Conservation (phyloP, 2,113 vertebrate species). For the Peromyscus polionotus region DNA sequence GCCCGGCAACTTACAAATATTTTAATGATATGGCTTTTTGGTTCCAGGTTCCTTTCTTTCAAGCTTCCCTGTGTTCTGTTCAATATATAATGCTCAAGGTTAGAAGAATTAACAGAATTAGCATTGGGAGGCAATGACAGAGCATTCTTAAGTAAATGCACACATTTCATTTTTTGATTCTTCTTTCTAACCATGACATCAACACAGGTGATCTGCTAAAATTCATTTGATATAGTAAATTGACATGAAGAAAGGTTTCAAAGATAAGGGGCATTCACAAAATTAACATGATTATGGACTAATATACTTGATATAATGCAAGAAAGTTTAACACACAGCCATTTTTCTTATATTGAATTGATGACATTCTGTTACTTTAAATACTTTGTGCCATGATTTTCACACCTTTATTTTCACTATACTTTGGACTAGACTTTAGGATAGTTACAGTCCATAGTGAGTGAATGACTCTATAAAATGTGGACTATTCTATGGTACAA, state of each 20-base stretch:
- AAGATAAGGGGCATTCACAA: background rate
- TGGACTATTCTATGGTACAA: background rate
- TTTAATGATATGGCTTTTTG: background rate
- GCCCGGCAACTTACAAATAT: background rate
- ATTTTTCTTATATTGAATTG: background rate
- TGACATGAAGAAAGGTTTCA: background rate
- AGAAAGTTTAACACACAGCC: background rate
- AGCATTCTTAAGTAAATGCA: background rate
- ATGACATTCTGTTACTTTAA: background rate
- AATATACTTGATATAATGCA: background rate
- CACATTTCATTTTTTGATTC: background rate
- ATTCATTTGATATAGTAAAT: background rate
- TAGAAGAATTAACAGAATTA: background rate
- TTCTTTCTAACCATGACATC: background rate
- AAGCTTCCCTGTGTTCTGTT: background rate
- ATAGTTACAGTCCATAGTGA: background rate
- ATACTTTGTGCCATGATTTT: background rate
- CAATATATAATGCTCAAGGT: background rate
- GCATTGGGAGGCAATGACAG: background rate
- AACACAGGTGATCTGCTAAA: background rate
- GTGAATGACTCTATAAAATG: background rate
- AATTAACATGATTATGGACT: background rate
- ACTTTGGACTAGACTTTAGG: background rate
- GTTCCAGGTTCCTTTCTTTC: background rate
- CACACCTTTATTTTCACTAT: accelerated